A percentile compares a stretch with the other conserved stretches of the same genome.
Conservation (phyloP, 1,140 invertebrate genomes). For the Diabrotica undecimpunctata region DNA sequence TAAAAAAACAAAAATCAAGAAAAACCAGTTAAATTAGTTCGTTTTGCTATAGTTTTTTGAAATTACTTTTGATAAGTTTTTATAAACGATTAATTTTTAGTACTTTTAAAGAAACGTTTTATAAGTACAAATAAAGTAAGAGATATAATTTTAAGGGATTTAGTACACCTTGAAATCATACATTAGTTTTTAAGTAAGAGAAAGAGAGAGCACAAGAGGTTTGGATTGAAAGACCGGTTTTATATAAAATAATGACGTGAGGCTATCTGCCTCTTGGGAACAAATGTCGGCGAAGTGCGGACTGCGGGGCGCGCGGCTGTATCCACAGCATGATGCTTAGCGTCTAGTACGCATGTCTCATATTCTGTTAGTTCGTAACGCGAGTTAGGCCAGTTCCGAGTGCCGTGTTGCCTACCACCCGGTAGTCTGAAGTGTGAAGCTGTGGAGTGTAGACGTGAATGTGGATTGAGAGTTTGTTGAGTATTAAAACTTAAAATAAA, state of each 20-base stretch:
- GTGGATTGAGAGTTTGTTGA: conserved; percentile 13
- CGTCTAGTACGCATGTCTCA: conserved; percentile 16
- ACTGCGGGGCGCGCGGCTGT: conserved; percentile 10
- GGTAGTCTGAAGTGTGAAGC: conserved; percentile 26
- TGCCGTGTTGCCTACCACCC: conserved; percentile 18
- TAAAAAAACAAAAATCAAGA: too few relatives aligned
- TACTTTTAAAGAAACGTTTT: too few relatives aligned
- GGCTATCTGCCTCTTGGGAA: conserved; percentile 7
- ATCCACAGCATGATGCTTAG: conserved; percentile 14
- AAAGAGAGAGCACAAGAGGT: not conserved
- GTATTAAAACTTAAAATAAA: conserved; percentile 24
- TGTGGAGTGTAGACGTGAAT: conserved; percentile 11
- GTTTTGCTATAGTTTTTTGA: too few relatives aligned
- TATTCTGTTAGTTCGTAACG: conserved; percentile 18
- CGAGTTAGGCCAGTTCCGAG: conserved; percentile 28
- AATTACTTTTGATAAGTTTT: too few relatives aligned
- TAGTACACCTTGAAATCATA: not conserved
- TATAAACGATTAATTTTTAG: too few relatives aligned
- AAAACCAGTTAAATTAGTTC: too few relatives aligned
- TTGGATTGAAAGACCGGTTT: conserved; percentile 1
- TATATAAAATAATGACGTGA: conserved; percentile 3
- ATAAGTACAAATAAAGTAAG: not conserved
- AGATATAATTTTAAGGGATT: not conserved
- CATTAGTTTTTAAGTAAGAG: not conserved
- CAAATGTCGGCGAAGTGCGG: conserved; percentile 5